A percentile compares a stretch with the other conserved stretches of the same genome.
These are phyloP conservation scores for Omphaloscelis lunosa DNA, from an alignment of 2,888 invertebrate species.

Conservation along the genomic window DNA sequence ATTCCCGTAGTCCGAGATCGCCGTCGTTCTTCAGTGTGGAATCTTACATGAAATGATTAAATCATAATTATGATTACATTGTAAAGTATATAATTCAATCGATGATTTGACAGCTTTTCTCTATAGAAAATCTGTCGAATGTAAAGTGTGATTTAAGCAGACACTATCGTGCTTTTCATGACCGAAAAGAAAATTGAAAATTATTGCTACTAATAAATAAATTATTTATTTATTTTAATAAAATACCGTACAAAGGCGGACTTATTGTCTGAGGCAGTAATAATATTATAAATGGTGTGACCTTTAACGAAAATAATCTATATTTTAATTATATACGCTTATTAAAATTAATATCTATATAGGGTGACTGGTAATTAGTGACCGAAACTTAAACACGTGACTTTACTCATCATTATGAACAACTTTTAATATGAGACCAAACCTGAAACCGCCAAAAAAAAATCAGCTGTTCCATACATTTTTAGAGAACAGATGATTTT, in stretches of 20 bases:
- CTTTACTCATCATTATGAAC: too few species aligned
- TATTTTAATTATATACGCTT: not conserved
- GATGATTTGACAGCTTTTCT: not conserved
- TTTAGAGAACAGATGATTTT: too few species aligned
- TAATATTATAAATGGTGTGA: too few species aligned
- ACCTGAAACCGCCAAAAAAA: too few species aligned
- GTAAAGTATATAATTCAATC: not conserved
- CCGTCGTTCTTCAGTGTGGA: conserved; percentile 33
- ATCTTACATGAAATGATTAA: conserved; percentile 31
- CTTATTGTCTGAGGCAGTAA: too few species aligned
- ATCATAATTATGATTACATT: conserved; percentile 12
- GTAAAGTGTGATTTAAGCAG: not conserved
- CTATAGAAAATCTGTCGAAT: not conserved
- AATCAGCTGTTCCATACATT: too few species aligned
- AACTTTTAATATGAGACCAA: too few species aligned
- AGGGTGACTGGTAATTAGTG: too few species aligned
- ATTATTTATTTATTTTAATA: too few species aligned
- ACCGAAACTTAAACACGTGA: too few species aligned
- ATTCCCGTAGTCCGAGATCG: conserved; percentile 48
- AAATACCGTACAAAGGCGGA: too few species aligned
- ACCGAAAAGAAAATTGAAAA: not conserved
- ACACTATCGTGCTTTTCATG: not conserved
- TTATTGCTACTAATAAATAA: too few species aligned
- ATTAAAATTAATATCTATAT: not conserved
- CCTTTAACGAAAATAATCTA: not conserved